Conservation (phyloP, 2,113 vertebrate species). For the Vombatus ursinus region DNA sequence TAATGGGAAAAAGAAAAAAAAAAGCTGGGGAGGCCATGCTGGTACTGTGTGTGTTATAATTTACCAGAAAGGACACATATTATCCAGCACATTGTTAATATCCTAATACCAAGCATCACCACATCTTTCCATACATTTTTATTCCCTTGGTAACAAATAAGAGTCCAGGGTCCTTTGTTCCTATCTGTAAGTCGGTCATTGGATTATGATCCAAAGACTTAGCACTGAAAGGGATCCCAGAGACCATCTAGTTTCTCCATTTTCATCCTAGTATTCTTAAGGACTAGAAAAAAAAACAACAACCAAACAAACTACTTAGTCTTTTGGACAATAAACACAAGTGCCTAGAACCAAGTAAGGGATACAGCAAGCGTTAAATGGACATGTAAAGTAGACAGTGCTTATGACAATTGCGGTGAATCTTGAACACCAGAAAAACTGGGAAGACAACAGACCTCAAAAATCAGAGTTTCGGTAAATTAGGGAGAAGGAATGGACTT, state of each 20-base stretch:
- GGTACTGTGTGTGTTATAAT: background rate
- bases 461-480: background rate
- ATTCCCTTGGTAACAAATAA: background rate
- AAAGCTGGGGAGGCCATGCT: background rate
- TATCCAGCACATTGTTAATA: background rate
- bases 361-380: background rate
- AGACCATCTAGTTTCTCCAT: background rate
- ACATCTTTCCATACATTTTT: background rate
- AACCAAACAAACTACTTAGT: background rate
- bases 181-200: background rate
- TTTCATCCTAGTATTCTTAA: background rate
- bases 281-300: background rate
- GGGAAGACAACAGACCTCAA: background rate
- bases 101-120: background rate
- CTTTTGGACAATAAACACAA: background rate
- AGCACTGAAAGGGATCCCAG: background rate
- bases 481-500: background rate
- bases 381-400: background rate
- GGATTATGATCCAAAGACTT: background rate
- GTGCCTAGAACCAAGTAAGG: background rate
- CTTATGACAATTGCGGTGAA: background rate
- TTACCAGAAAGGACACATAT: background rate
- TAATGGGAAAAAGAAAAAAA: background rate
- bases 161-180: background rate
- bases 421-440: constrained; percentile 3